A percentile compares a stretch with the other conserved stretches of the same genome.
Conservation (phyloP, 1,140 invertebrate genomes). For the Oncopeltus fasciatus region DNA sequence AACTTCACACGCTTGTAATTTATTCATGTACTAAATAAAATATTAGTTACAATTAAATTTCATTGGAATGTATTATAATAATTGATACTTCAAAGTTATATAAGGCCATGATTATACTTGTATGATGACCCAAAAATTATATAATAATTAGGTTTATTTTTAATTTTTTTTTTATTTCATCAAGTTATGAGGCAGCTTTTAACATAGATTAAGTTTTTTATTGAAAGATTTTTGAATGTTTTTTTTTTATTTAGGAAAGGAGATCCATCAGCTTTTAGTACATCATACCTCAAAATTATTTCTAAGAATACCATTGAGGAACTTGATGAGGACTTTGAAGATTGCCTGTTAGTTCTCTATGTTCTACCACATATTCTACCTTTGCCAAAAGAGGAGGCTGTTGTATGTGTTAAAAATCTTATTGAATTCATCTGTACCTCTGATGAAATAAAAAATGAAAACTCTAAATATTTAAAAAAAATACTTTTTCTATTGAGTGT, state of each 20-base stretch:
- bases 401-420: background rate
- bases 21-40: too few relatives aligned
- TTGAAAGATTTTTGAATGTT: background rate
- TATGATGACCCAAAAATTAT: too few relatives aligned
- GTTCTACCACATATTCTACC: conserved; percentile 15
- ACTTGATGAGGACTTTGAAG: background rate
- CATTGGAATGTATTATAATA: too few relatives aligned
- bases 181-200: too few relatives aligned
- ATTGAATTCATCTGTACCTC: background rate
- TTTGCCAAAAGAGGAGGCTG: conserved; percentile 11
- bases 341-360: background rate
- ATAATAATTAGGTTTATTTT: too few relatives aligned
- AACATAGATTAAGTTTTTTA: too few relatives aligned
- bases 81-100: too few relatives aligned
- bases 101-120: too few relatives aligned
- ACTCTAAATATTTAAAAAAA: background rate
- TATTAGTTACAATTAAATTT: too few relatives aligned
- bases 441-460: background rate
- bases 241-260: background rate
- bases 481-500: background rate
- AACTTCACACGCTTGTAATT: too few relatives aligned
- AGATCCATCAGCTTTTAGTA: background rate
- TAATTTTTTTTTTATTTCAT: too few relatives aligned
- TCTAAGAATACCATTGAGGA: background rate
- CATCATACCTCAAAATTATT: background rate